Percentiles rank a stretch among this genome's conserved stretches.
These are phyloP conservation scores for Plecotus auritus DNA, from an alignment of 2,113 vertebrate genomes.

Conservation along the genomic window DNA sequence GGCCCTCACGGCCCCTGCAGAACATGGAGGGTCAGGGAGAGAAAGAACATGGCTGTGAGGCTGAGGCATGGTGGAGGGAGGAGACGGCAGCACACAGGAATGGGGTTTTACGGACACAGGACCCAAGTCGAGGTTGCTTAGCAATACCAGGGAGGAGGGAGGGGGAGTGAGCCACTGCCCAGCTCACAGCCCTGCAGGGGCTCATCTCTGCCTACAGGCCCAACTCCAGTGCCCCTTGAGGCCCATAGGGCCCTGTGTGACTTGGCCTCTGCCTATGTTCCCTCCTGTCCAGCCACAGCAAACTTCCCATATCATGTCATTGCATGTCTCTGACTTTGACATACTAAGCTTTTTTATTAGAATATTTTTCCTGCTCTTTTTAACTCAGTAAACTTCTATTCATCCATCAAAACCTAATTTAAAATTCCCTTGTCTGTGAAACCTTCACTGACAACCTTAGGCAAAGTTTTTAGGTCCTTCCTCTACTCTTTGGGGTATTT, in stretches of 20 bases:
- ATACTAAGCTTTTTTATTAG: neutral
- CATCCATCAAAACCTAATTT: constrained; percentile 27
- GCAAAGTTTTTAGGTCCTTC: neutral
- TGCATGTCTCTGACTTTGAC: neutral
- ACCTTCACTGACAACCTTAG: constrained; percentile 5
- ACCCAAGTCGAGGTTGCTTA: neutral
- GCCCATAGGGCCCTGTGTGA: neutral
- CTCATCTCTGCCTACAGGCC: neutral
- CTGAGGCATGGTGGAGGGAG: neutral
- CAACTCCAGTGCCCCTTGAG: neutral
- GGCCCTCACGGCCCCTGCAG: constrained; percentile 95
- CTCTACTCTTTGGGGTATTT: neutral
- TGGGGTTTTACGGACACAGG: accelerated
- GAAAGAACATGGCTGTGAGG: constrained; percentile 56
- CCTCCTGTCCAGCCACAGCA: neutral
- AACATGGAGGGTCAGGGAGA: constrained; percentile 53
- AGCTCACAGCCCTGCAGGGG: neutral
- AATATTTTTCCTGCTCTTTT: neutral
- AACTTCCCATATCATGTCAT: neutral
- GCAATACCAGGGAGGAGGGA: neutral
- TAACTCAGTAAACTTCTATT: neutral
- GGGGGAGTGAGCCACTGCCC: accelerated
- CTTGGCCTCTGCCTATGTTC: neutral
- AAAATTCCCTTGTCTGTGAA: neutral
- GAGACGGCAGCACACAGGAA: neutral